Conservation (phyloP, 2,888 invertebrate species). For the Barypeithes pellucidus region DNA sequence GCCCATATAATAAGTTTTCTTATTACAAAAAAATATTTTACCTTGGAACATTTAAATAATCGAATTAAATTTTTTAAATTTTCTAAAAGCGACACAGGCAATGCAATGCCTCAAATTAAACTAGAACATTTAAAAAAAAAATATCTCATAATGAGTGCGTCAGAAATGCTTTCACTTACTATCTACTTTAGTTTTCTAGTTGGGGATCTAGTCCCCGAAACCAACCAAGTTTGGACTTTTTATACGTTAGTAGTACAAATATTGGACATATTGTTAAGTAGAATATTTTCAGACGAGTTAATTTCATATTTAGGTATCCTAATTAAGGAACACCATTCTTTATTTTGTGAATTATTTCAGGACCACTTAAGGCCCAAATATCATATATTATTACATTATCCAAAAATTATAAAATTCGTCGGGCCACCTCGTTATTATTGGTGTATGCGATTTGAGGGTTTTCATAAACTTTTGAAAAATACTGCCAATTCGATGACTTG, state of each 20-base stretch:
- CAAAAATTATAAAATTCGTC: slow-evolving; percentile 40
- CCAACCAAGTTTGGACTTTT: neutral
- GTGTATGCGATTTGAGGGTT: slow-evolving; percentile 41
- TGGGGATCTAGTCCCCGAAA: slow-evolving; percentile 10
- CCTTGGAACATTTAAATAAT: slow-evolving; percentile 18
- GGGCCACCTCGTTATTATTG: slow-evolving; percentile 48
- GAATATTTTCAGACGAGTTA: slow-evolving; percentile 1
- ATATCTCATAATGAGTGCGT: slow-evolving; percentile 21
- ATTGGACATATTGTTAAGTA: slow-evolving; percentile 8
- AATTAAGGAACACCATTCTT: slow-evolving; percentile 20
- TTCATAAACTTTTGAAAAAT: slow-evolving; percentile 10
- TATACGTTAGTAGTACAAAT: slow-evolving; percentile 5
- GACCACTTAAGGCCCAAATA: slow-evolving; percentile 46
- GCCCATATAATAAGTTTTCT: slow-evolving; percentile 36
- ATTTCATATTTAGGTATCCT: slow-evolving; percentile 7
- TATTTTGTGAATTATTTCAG: slow-evolving; percentile 34
- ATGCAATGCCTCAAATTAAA: slow-evolving; percentile 38
- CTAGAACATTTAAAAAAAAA: slow-evolving; percentile 35
- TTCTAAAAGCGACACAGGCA: slow-evolving; percentile 25
- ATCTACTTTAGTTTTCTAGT: slow-evolving; percentile 12
- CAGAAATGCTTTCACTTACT: slow-evolving; percentile 32
- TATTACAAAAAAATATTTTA: slow-evolving; percentile 31
- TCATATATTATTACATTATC: slow-evolving; percentile 50
- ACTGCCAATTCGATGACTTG: slow-evolving; percentile 8
- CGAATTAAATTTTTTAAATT: slow-evolving; percentile 38